Percentiles rank a stretch among this genome's conserved stretches.
Evolutionary conservation across 1,140 invertebrate species (phyloP).

Genomic region (Pseudoatta argentina): DNA sequence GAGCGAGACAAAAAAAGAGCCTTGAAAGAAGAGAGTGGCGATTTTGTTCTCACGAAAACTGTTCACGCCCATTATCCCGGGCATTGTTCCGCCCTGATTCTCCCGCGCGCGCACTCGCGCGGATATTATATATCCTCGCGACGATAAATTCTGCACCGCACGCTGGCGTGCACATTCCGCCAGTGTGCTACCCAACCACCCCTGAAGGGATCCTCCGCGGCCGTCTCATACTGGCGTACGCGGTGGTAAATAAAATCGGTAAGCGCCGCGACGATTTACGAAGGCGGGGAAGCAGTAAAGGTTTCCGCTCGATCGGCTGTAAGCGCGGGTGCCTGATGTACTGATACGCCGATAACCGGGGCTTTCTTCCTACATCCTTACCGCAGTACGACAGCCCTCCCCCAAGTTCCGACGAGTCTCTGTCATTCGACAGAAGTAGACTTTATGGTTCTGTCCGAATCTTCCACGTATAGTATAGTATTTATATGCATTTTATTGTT

Average conservation of each 20-base stretch:
- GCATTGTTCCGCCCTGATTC: constrained; percentile 71
- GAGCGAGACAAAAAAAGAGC: background rate
- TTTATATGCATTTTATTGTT: constrained; percentile 68
- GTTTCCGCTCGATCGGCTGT: constrained; percentile 79
- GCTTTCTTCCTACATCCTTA: constrained; percentile 57
- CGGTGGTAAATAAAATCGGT: constrained; percentile 77
- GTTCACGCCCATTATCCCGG: constrained; percentile 68
- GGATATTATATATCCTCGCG: constrained; percentile 52
- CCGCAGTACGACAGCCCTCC: constrained; percentile 51
- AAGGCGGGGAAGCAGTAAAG: constrained; percentile 72
- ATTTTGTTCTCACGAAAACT: constrained; percentile 69
- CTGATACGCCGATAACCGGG: constrained; percentile 77
- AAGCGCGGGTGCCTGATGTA: constrained; percentile 74
- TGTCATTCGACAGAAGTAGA: constrained; percentile 22
- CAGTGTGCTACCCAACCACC: constrained; percentile 37
- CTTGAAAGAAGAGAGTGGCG: background rate
- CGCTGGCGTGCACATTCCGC: constrained; percentile 52
- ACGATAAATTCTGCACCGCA: constrained; percentile 68
- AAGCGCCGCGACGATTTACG: constrained; percentile 77
- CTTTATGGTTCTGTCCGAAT: constrained; percentile 59
- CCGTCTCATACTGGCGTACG: constrained; percentile 1
- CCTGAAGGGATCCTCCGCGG: constrained; percentile 61
- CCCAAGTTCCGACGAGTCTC: constrained; percentile 5
- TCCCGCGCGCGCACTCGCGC: constrained; percentile 25
- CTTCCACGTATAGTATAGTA: background rate